phyloP scores from a whole-genome alignment of 1,140 invertebrate genomes.

The Scaptomyza graminum region DNA sequence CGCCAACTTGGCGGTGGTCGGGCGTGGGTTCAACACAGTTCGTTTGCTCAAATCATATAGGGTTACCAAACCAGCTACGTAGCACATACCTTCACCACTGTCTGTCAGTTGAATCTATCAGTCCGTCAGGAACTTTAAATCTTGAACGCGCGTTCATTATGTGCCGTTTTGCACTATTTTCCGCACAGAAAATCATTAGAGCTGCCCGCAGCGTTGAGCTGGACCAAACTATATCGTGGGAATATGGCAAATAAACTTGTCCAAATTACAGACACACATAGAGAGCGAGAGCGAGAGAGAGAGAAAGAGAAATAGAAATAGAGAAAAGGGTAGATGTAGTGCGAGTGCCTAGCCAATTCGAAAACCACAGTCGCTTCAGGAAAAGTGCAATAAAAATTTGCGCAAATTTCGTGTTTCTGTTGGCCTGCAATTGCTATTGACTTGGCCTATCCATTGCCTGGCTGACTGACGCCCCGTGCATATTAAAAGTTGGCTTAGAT shows the following conservation, averaged over 20 bases:
- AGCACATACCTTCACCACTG: neutral
- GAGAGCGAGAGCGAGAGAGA: slow-evolving; percentile 21
- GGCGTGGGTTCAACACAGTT: slow-evolving; percentile 66
- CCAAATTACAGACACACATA: slow-evolving; percentile 68
- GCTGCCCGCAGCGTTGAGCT: slow-evolving; percentile 68
- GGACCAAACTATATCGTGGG: slow-evolving; percentile 76
- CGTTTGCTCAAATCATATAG: slow-evolving; percentile 35
- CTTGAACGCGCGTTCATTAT: slow-evolving; percentile 71
- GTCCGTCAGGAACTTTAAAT: slow-evolving; percentile 53
- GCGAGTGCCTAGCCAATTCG: slow-evolving; percentile 56
- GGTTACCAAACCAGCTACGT: slow-evolving; percentile 44
- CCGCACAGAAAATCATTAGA: slow-evolving; percentile 75
- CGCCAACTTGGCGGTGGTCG: slow-evolving; percentile 48
- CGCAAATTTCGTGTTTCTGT: slow-evolving; percentile 80
- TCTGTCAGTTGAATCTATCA: slow-evolving; percentile 10
- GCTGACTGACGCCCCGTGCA: slow-evolving; percentile 71
- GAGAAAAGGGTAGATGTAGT: slow-evolving; percentile 22
- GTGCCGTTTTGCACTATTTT: slow-evolving; percentile 80
- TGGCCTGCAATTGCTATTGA: slow-evolving; percentile 80
- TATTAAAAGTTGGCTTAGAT: slow-evolving; percentile 70
- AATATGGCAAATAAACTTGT: slow-evolving; percentile 81
- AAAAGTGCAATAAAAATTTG: slow-evolving; percentile 82
- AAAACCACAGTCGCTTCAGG: slow-evolving; percentile 62
- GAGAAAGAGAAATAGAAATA: slow-evolving; percentile 22
- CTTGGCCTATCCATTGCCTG: slow-evolving; percentile 21